Evolutionary conservation across 1,140 invertebrate genomes (phyloP), one percentile per base, ranked within the genome.

Genomic region (Hesperophylax magnus): DNA sequence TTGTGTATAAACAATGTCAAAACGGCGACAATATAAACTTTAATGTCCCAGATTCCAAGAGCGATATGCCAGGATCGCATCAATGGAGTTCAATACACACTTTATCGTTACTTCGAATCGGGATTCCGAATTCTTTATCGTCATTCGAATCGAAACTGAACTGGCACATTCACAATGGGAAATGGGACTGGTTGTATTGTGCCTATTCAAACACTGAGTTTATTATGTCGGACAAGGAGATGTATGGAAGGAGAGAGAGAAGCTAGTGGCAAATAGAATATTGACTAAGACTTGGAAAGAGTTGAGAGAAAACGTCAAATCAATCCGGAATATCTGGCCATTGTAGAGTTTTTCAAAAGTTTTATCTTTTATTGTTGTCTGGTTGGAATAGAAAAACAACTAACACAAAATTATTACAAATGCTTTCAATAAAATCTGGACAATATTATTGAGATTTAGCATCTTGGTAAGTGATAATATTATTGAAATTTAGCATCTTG

Each of bases 101-200:
- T 58, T 58, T 58, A 58, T 58, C 56, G 56, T 22, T 18, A 58
- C n/a, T 22, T 58, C 56, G n/a, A 39, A 47, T 67, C 63, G 63
- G 53, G n/a, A 71, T n/a, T 27, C 18, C 11, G 31, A 67, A 27
- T 61, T 61, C 63, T 34, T 67, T 67, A 67, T 67, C 27, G 24
- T 67, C 17, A 67, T 67, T 67, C 63, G 63, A 67, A 67, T 67
- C 63, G 27, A 67, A 67, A 67, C 63, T 67, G 24, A 20, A 47
- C 39, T 47, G 39, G 39, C 39, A 47, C 39, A 47, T 47, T 47
- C 39, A 58, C 31, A 67, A 17, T 47, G 39, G 17, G 47, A 34
- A 71, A 71, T 71, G 39, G 15, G 34, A 71, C 17, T 3, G 67
- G 18, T 6, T 53, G 67, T 71, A 71, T 71, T 71, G 39, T 71